Evolutionary conservation across 2,113 vertebrate genomes (phyloP).

Genomic region (Suricata suricatta): DNA sequence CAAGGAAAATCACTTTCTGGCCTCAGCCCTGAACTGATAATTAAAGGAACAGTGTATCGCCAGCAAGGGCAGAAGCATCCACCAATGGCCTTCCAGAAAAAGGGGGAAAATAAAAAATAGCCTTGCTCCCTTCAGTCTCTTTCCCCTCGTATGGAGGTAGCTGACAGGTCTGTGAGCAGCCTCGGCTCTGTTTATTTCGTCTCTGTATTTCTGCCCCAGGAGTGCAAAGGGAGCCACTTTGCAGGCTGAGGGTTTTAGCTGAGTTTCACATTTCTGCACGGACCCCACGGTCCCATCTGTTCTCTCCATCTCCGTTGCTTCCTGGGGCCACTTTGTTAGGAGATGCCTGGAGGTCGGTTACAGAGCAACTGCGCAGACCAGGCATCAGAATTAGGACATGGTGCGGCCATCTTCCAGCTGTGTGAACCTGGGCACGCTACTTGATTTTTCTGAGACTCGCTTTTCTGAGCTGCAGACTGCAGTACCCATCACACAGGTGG

Average conservation of each 20-base stretch:
- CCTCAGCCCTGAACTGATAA: neutral
- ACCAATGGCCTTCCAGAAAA: slow-evolving; percentile 36
- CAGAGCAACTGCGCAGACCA: neutral
- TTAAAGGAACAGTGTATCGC: neutral
- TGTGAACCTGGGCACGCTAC: neutral
- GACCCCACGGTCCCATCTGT: no score
- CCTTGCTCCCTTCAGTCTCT: no score
- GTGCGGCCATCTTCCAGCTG: neutral
- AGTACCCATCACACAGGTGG: neutral
- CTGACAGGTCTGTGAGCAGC: neutral
- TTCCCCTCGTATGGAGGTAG: neutral
- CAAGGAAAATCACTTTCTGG: slow-evolving; percentile 8
- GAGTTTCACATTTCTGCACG: accelerated
- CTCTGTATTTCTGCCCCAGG: accelerated
- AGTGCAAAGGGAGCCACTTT: accelerated
- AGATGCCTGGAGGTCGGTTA: no score
- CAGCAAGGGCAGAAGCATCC: neutral
- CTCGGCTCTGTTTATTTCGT: neutral
- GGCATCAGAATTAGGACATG: accelerated
- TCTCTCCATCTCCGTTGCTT: neutral
- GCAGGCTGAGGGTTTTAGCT: neutral
- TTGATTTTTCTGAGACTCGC: neutral
- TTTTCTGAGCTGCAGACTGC: neutral
- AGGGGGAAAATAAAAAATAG: neutral
- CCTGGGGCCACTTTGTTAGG: neutral